Percentiles rank a stretch among this genome's conserved stretches.
Evolutionary conservation across 2,113 vertebrate genomes (phyloP).

Genomic region (Daphoenositta chrysoptera): DNA sequence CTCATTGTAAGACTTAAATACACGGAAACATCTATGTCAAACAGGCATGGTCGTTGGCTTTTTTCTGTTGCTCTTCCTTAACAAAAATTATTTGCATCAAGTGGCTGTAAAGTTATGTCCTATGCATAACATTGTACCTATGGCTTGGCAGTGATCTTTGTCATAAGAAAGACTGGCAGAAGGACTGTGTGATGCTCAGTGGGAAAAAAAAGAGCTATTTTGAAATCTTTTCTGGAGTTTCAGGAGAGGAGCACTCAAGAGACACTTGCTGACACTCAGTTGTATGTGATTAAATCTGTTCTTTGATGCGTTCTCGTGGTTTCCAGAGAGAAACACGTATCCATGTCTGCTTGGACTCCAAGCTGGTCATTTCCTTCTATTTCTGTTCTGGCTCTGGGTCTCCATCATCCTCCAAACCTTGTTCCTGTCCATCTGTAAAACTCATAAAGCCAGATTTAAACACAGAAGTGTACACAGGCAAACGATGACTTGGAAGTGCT

Average conservation of each 20-base stretch:
- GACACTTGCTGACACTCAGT: background rate
- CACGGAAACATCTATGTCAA: background rate
- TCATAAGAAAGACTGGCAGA: background rate
- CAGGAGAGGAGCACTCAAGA: background rate
- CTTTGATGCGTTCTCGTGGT: background rate
- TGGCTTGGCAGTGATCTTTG: background rate
- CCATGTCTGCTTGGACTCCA: background rate
- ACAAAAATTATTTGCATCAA: background rate
- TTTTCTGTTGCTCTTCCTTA: background rate
- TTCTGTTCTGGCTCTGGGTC: constrained; percentile 1
- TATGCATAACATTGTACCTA: background rate
- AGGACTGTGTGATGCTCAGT: background rate
- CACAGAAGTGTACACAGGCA: background rate
- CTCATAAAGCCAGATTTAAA: background rate
- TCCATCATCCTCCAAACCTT: background rate
- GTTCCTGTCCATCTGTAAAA: constrained; percentile 45
- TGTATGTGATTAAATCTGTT: background rate
- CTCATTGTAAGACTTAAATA: background rate
- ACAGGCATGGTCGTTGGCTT: background rate
- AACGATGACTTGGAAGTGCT: background rate
- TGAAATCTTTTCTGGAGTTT: background rate
- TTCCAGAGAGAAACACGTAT: background rate
- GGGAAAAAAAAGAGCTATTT: background rate
- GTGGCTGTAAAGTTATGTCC: background rate
- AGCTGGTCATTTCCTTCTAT: background rate